Evolutionary conservation across 2,797 vertebrate genomes (phyloP).

Genomic region (Centropyge bicolor): DNA sequence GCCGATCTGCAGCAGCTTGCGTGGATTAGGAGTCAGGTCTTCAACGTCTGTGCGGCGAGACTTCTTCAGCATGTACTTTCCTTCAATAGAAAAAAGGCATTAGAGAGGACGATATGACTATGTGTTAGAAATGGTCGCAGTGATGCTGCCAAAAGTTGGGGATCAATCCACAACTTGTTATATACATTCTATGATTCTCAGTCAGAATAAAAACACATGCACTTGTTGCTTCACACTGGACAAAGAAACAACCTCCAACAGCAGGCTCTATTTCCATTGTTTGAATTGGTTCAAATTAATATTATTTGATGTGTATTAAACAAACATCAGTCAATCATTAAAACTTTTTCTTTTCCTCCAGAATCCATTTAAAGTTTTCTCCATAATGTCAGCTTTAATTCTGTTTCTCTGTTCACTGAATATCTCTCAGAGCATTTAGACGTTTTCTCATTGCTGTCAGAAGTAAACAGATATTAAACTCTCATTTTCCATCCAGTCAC

Average conservation of each 20-base stretch:
- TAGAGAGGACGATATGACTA: not conserved
- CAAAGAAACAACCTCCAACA: too few species aligned
- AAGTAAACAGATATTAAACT: not conserved
- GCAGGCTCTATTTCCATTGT: too few species aligned
- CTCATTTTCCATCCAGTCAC: not conserved
- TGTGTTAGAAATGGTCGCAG: not conserved
- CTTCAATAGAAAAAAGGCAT: conserved; percentile 77
- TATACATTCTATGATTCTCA: not conserved
- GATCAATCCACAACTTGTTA: not conserved
- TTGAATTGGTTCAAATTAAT: not conserved
- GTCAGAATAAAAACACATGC: not conserved
- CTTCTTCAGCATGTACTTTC: conserved; percentile 95
- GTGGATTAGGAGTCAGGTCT: conserved; percentile 97
- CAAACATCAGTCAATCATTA: not conserved
- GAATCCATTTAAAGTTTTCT: not conserved
- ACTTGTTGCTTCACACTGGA: not conserved
- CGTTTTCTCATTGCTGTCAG: not conserved
- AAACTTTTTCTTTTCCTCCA: not conserved
- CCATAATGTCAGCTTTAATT: not conserved
- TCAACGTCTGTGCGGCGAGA: conserved; percentile 98
- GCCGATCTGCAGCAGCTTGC: conserved; percentile 98
- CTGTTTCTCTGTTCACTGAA: not conserved
- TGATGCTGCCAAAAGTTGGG: not conserved
- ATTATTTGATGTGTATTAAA: not conserved
- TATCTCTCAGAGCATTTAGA: not conserved